Conservation (phyloP, 2,888 invertebrate genomes). For the Cantharis nigra region DNA sequence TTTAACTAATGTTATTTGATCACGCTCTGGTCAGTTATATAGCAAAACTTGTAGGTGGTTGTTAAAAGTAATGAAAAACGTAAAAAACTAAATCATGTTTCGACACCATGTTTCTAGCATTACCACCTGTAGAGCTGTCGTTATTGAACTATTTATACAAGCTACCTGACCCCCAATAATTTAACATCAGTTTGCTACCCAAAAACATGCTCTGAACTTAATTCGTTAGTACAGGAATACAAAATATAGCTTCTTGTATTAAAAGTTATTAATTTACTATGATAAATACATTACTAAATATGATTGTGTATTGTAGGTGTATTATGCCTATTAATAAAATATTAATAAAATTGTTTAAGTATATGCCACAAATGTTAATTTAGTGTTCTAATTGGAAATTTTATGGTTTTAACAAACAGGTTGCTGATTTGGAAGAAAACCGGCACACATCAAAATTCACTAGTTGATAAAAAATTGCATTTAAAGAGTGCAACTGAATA, state of each 20-base stretch:
- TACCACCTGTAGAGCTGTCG: constrained; percentile 38
- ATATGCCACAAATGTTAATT: too few relatives aligned
- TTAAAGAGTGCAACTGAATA: too few relatives aligned
- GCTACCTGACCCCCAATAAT: constrained; percentile 37
- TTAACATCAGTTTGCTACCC: constrained; percentile 38
- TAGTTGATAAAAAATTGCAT: too few relatives aligned
- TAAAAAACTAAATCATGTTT: constrained; percentile 32
- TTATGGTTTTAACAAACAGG: too few relatives aligned
- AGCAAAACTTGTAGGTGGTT: constrained; percentile 8
- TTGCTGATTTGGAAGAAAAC: too few relatives aligned
- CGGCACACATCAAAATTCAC: too few relatives aligned
- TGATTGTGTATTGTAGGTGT: too few relatives aligned
- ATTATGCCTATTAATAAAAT: too few relatives aligned
- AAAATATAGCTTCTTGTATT: not conserved
- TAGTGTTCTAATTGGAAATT: too few relatives aligned
- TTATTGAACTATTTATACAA: constrained; percentile 29
- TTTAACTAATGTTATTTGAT: not conserved
- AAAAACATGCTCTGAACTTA: constrained; percentile 33
- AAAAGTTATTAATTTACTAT: too few relatives aligned
- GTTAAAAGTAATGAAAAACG: not conserved
- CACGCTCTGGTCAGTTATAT: not conserved
- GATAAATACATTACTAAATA: too few relatives aligned
- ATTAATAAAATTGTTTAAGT: too few relatives aligned
- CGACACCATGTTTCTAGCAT: constrained; percentile 21
- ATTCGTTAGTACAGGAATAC: not conserved